phyloP scores from a whole-genome alignment of 2,797 vertebrate species.

The Paguma larvata region DNA sequence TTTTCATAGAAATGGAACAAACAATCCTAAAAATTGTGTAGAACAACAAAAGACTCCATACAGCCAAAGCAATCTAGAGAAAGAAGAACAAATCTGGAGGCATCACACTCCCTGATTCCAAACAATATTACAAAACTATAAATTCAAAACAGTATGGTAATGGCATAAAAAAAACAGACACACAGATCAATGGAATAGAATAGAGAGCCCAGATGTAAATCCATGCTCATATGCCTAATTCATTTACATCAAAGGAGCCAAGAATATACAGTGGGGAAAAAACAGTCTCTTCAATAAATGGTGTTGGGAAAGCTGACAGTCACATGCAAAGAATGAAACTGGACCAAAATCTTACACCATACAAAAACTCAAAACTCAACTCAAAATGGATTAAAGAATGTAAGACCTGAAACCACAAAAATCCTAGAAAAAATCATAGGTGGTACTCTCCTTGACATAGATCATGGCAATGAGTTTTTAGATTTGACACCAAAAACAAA shows the following conservation, averaged over 20 bases:
- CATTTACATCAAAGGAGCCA: not conserved
- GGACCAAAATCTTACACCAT: not conserved
- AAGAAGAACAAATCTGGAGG: not conserved
- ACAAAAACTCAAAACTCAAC: not conserved
- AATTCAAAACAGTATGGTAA: not conserved
- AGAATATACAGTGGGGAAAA: not conserved
- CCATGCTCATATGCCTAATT: not conserved
- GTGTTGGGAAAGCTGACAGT: not conserved
- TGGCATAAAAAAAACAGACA: not conserved
- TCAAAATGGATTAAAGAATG: not conserved
- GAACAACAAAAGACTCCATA: not conserved
- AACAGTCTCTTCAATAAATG: not conserved
- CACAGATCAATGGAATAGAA: not conserved
- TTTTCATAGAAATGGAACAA: slow-evolving; percentile 1
- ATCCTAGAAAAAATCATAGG: not conserved
- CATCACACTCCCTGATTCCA: not conserved
- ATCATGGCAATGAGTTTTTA: not conserved
- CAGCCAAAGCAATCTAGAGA: not conserved
- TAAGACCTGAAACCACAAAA: slow-evolving; percentile 2
- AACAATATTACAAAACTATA: not conserved
- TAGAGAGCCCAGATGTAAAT: not conserved
- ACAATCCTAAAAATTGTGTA: not conserved
- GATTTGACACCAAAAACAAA: slow-evolving; percentile 10
- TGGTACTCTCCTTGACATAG: not conserved
- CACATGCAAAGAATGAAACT: not conserved